phyloP scores from a whole-genome alignment of 2,797 vertebrate species.

The Poeciliopsis turneri region DNA sequence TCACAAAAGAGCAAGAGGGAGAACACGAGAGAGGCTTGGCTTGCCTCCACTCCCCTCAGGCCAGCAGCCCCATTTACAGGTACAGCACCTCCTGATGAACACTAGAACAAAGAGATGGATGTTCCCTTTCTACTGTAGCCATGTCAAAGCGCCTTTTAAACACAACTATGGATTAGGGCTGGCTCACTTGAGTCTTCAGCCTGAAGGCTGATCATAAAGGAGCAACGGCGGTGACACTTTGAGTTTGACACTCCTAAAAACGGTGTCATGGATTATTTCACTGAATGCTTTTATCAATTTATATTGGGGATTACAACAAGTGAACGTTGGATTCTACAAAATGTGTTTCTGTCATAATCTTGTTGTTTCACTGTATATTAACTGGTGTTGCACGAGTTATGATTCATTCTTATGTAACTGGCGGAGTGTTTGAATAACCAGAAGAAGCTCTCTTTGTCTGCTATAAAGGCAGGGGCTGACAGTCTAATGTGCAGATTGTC shows the following conservation, averaged over 20 bases:
- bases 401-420: conserved; percentile 75
- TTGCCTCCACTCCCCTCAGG: conserved; percentile 72
- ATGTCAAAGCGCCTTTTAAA: conserved; percentile 62
- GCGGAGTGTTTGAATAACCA: conserved; percentile 67
- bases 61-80: conserved; percentile 77
- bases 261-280: conserved; percentile 49
- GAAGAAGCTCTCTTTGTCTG: conserved; percentile 57
- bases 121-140: conserved; percentile 62
- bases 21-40: conserved; percentile 67
- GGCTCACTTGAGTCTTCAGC: conserved; percentile 49
- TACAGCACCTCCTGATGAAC: conserved; percentile 77
- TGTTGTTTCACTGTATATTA: conserved; percentile 59
- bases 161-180: conserved; percentile 68
- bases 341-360: conserved; percentile 43
- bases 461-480: conserved; percentile 62
- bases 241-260: conserved; percentile 51
- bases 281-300: conserved; percentile 43
- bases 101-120: conserved; percentile 75
- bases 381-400: conserved; percentile 41
- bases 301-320: conserved; percentile 47
- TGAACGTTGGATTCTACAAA: conserved; percentile 33
- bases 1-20: conserved; percentile 73
- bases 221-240: conserved; percentile 51
- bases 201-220: conserved; percentile 48
- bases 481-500: conserved; percentile 45